Conservation (phyloP, 2,888 invertebrate species). For the Philereme vetulata region DNA sequence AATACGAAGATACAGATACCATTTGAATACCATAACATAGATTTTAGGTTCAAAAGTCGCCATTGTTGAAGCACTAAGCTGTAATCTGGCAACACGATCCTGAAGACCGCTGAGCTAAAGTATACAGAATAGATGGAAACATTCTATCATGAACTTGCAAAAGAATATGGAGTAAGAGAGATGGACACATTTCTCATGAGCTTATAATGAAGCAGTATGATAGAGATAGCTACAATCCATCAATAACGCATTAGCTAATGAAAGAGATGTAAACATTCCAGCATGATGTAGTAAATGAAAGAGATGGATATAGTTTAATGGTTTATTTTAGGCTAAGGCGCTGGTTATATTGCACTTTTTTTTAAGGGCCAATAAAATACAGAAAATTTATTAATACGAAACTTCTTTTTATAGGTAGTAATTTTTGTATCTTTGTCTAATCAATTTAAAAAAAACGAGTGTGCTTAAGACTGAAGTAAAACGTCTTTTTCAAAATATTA, state of each 20-base stretch:
- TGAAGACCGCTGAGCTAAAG: constrained; percentile 6
- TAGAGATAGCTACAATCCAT: not conserved
- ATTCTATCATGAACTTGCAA: not conserved
- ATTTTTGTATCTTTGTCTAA: not conserved
- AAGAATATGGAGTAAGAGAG: constrained; percentile 1
- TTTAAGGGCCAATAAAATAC: constrained; percentile 29
- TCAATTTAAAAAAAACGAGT: too few relatives aligned
- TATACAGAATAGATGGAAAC: constrained; percentile 8
- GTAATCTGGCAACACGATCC: constrained; percentile 15
- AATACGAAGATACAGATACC: not conserved
- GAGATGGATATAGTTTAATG: constrained; percentile 2
- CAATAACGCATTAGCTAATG: not conserved
- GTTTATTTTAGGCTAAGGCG: constrained; percentile 11
- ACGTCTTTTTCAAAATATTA: too few relatives aligned
- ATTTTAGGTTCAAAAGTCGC: constrained; percentile 3
- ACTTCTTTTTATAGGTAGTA: not conserved
- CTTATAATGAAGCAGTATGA: not conserved
- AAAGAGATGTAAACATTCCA: constrained; percentile 3
- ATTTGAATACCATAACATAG: not conserved
- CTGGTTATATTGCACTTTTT: constrained; percentile 16
- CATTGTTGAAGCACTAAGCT: constrained; percentile 10
- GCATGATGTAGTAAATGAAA: not conserved
- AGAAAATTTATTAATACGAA: not conserved
- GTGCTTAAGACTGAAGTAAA: too few relatives aligned
- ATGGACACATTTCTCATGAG: constrained; percentile 6